Percentiles rank a stretch among this genome's conserved stretches.
These are phyloP conservation scores for Dipodomys spectabilis DNA, from an alignment of 2,113 vertebrate genomes.

Conservation along the genomic window DNA sequence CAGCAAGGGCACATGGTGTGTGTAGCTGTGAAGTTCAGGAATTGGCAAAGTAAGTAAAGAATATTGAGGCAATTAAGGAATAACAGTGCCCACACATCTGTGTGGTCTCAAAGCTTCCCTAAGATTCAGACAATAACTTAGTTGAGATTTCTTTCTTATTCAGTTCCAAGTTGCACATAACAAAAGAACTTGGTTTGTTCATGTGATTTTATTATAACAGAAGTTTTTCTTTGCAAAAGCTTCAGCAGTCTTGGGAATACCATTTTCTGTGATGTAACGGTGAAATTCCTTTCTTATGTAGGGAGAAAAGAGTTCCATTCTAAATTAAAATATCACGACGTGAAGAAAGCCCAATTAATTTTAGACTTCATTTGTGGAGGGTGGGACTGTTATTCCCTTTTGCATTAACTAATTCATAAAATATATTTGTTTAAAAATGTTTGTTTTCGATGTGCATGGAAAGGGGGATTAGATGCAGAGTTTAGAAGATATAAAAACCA, in stretches of 20 bases:
- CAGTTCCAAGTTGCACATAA: background rate
- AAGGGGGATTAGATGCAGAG: background rate
- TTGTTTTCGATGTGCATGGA: background rate
- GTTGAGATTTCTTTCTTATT: slow-evolving; percentile 34
- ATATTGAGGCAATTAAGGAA: background rate
- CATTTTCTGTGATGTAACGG: slow-evolving; percentile 8
- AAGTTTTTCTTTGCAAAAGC: slow-evolving; percentile 38
- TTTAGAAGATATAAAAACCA: background rate
- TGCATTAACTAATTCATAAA: slow-evolving; percentile 34
- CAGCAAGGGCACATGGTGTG: background rate
- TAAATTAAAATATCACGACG: slow-evolving; percentile 57
- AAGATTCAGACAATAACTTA: background rate
- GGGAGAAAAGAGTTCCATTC: slow-evolving; percentile 51
- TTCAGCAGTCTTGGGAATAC: background rate
- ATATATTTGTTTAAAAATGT: slow-evolving; percentile 30
- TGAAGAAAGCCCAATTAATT: slow-evolving; percentile 68
- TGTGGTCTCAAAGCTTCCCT: background rate
- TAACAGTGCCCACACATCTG: background rate
- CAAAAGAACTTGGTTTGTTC: slow-evolving; percentile 29
- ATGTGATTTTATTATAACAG: slow-evolving; percentile 34
- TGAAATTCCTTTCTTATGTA: slow-evolving; percentile 24
- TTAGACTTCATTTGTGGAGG: slow-evolving; percentile 41
- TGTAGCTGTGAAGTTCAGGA: background rate
- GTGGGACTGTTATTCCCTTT: slow-evolving; percentile 36
- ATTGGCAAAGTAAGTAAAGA: background rate